Evolutionary conservation across 2,888 invertebrate genomes (phyloP), one percentile per base, ranked within the genome.

Genomic region (Phyllotreta striolata): DNA sequence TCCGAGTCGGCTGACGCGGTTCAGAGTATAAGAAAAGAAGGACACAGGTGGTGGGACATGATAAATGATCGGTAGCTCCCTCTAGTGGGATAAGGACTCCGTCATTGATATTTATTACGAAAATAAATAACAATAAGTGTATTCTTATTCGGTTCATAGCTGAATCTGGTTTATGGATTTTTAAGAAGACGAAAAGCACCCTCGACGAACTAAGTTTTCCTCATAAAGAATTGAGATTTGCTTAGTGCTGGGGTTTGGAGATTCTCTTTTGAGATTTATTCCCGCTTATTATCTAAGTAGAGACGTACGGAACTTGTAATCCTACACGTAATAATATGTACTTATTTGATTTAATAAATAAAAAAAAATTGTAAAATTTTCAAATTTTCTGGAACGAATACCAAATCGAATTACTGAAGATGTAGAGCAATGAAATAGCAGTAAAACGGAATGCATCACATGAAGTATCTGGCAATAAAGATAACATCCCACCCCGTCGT

Each of bases 41-140:
- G 67, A 66, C 76, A 68, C 77, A 77, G 78, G 77, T 77, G 77
- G 69, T 66, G 63, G 64, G 68, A 65, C 66, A 76, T 77, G 77
- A 77, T 77, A 75, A 77, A 77, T 77, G 73, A 73, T 41, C 56
- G 56, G 62, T 38, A 44, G 52, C 60, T 52, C 44, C 56, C 55
- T 71, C 71, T 71, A 61, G 70, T 66, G 69, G 72, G 72, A 66
- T 55, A 68, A 66, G 68, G 72, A 71, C 71, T 72, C 74, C 74
- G 72, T 74, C 76, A 78, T 78, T 78, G 79, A 79, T 80, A 80
- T 80, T 80, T 80, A 80, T 80, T 77, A 77, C 77, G 70, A 73
- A 73, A 76, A 79, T 80, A 80, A 80, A 80, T 79, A 79, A 79
- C 78, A 79, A 79, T 79, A 76, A 78, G 77, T 74, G 73, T 73